These are phyloP conservation scores for Umimayanthus kanabou DNA, from an alignment of 92 coral and sea anemone genomes.

Conservation along the genomic window DNA sequence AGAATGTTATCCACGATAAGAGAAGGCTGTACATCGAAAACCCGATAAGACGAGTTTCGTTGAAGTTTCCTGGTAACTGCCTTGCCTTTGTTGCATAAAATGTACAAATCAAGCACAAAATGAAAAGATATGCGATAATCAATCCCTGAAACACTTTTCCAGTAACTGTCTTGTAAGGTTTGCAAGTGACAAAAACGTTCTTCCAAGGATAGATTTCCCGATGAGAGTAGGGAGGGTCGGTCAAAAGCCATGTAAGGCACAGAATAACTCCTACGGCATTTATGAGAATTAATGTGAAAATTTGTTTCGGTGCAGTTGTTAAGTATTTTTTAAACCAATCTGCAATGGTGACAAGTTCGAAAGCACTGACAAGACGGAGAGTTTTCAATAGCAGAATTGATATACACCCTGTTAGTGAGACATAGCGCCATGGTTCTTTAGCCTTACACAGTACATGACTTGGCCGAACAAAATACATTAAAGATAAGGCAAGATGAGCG, in stretches of 20 bases:
- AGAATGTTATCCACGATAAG: too few relatives aligned
- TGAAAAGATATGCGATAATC: background rate
- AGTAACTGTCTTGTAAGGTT: background rate
- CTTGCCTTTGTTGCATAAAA: constrained; percentile 8
- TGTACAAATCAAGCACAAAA: background rate
- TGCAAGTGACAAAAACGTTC: background rate
- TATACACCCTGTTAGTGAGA: constrained; percentile 9
- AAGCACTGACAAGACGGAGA: background rate
- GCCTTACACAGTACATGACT: constrained; percentile 34
- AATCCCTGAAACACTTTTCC: background rate
- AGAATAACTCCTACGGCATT: background rate
- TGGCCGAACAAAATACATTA: constrained; percentile 16
- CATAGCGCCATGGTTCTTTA: background rate
- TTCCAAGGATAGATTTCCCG: background rate
- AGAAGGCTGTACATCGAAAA: too few relatives aligned
- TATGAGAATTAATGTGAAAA: background rate
- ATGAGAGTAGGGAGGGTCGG: background rate
- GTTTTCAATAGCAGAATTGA: constrained; percentile 34
- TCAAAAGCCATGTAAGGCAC: too few relatives aligned
- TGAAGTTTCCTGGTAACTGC: background rate
- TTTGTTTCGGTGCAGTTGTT: background rate
- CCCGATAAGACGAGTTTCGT: too few relatives aligned
- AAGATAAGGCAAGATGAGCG: background rate
- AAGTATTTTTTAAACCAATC: background rate
- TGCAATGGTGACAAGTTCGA: background rate